phyloP scores from a whole-genome alignment of 2,888 invertebrate species.

The Meteorus colon region DNA sequence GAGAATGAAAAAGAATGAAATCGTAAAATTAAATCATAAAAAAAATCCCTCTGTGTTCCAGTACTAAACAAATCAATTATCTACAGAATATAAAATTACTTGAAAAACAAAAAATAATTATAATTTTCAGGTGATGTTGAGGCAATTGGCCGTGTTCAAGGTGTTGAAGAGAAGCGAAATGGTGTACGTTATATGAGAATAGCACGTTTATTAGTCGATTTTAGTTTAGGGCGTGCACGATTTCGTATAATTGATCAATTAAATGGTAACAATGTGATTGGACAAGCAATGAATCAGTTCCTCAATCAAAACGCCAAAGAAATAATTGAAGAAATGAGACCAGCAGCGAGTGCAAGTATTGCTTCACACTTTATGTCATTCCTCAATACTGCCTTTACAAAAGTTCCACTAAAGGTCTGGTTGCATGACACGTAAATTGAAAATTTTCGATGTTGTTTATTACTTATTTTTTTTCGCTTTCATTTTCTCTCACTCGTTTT shows the following conservation, averaged over 20 bases:
- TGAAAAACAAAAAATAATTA: background rate
- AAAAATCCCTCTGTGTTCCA: too few relatives aligned
- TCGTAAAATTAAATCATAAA: too few relatives aligned
- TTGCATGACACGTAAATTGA: slow-evolving; percentile 69
- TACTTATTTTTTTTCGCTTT: background rate
- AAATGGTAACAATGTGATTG: slow-evolving; percentile 85
- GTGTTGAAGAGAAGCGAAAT: slow-evolving; percentile 78
- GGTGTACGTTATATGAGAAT: slow-evolving; percentile 81
- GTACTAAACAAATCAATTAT: too few relatives aligned
- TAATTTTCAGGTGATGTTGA: slow-evolving; percentile 79
- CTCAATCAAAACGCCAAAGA: slow-evolving; percentile 87
- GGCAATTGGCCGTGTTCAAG: slow-evolving; percentile 82
- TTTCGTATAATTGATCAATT: slow-evolving; percentile 83
- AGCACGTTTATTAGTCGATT: slow-evolving; percentile 81
- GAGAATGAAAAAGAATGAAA: too few relatives aligned
- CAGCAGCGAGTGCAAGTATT: slow-evolving; percentile 83
- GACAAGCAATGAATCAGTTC: slow-evolving; percentile 89
- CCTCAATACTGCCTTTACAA: slow-evolving; percentile 82
- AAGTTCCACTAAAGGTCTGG: slow-evolving; percentile 83
- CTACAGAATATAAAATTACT: background rate
- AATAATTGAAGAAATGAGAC: slow-evolving; percentile 88
- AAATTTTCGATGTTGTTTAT: background rate
- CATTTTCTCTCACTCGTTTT: slow-evolving; percentile 1
- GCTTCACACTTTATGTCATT: slow-evolving; percentile 84
- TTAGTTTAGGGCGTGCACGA: slow-evolving; percentile 80